Evolutionary conservation across 2,888 invertebrate species (phyloP).

Genomic region (Petrophora chlorosata): DNA sequence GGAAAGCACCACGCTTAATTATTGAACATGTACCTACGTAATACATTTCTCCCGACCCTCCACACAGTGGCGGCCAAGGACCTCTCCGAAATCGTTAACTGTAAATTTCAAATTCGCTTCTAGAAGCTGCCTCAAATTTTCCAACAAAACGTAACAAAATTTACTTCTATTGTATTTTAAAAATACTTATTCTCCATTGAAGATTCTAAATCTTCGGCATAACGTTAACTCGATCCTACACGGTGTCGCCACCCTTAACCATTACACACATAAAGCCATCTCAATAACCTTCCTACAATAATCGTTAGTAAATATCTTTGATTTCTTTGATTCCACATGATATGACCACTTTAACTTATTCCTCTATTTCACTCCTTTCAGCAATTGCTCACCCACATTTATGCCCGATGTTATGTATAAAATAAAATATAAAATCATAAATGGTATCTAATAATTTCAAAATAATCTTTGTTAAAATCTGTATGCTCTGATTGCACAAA

Average conservation of each 20-base stretch:
- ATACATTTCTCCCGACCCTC: constrained; percentile 26
- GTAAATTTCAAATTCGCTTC: constrained; percentile 46
- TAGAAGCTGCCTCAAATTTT: constrained; percentile 57
- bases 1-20: constrained; percentile 76
- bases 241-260: constrained; percentile 70
- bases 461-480: constrained; percentile 52
- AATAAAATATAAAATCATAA: constrained; percentile 41
- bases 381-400: constrained; percentile 69
- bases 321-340: constrained; percentile 74
- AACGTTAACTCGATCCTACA: constrained; percentile 64
- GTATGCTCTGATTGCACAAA: constrained; percentile 67
- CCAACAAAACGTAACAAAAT: constrained; percentile 60
- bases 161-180: constrained; percentile 71
- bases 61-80: constrained; percentile 29
- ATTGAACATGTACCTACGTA: constrained; percentile 50
- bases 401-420: constrained; percentile 53
- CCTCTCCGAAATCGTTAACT: constrained; percentile 33
- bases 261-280: constrained; percentile 69
- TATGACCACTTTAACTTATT: constrained; percentile 75
- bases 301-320: constrained; percentile 63
- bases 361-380: constrained; percentile 60
- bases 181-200: constrained; percentile 73
- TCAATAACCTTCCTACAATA: constrained; percentile 63
- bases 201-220: constrained; percentile 79
- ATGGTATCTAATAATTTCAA: constrained; percentile 41